Conservation (phyloP, 2,113 vertebrate genomes). For the Pseudopodoces humilis region DNA sequence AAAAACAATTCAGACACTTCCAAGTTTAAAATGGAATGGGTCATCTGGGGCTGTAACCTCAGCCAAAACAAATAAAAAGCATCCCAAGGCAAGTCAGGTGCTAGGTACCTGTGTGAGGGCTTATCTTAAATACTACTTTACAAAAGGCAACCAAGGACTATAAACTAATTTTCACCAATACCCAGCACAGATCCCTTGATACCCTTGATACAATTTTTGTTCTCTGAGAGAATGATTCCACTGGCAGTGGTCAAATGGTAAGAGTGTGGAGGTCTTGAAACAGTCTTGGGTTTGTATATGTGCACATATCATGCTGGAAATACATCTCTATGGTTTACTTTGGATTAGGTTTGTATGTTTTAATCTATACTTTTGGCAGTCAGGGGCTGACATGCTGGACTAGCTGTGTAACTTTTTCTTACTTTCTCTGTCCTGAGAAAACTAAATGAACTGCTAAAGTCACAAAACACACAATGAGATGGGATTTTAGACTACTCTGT, state of each 20-base stretch:
- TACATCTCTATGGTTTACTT: not conserved
- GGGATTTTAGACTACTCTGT: not conserved
- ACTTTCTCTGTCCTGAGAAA: not conserved
- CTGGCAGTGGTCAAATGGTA: not conserved
- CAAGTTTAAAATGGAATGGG: not conserved
- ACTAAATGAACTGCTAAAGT: conserved; percentile 22
- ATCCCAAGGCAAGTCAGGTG: not conserved
- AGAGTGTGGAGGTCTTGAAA: not conserved
- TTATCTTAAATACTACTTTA: not conserved
- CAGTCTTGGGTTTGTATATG: not conserved
- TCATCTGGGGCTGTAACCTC: not conserved
- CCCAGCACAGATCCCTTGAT: not conserved
- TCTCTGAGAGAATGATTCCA: not conserved
- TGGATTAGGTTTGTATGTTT: conserved; percentile 14
- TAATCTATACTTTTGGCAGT: conserved; percentile 25
- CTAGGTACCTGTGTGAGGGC: not conserved
- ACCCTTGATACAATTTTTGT: not conserved
- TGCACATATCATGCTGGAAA: not conserved
- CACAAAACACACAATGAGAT: not conserved
- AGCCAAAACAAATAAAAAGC: not conserved
- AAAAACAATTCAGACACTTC: not conserved
- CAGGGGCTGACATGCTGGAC: not conserved
- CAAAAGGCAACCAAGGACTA: not conserved
- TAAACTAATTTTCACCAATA: not conserved
- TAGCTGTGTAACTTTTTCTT: conserved; percentile 3